A percentile compares a stretch with the other conserved stretches of the same genome.
Evolutionary conservation across 1,140 invertebrate species (phyloP).

Genomic region (Parasteatoda tepidariorum): DNA sequence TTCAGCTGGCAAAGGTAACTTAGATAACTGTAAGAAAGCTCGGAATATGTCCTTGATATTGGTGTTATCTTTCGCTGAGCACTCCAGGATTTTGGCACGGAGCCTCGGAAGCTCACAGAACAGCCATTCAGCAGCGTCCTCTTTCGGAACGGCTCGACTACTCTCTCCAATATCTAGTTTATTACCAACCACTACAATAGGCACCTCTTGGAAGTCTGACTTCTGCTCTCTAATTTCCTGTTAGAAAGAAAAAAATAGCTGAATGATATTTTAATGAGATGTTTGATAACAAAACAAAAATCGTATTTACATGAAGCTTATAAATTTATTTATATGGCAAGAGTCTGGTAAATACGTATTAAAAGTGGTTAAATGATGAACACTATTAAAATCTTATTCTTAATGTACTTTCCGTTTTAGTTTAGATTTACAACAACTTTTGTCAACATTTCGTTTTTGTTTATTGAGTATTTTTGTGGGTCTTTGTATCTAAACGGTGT

Average conservation of each 20-base stretch:
- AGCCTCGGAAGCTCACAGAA: slow-evolving; percentile 77
- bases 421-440: no score
- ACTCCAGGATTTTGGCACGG: slow-evolving; percentile 75
- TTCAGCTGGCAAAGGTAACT: slow-evolving; percentile 62
- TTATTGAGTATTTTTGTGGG: no score
- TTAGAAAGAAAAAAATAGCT: not conserved
- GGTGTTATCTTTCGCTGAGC: slow-evolving; percentile 81
- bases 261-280: no score
- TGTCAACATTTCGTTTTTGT: no score
- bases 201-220: slow-evolving; percentile 82
- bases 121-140: slow-evolving; percentile 84
- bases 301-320: no score
- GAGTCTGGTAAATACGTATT: no score
- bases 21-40: slow-evolving; percentile 65
- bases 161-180: slow-evolving; percentile 78
- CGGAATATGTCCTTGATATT: slow-evolving; percentile 79
- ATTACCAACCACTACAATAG: slow-evolving; percentile 87
- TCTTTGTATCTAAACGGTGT: no score
- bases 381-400: no score
- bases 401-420: no score
- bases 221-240: slow-evolving; percentile 85
- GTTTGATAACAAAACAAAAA: no score
- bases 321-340: no score
- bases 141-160: slow-evolving; percentile 73
- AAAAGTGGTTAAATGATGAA: no score